Evolutionary conservation across 2,797 vertebrate species (phyloP), one percentile per base, ranked within the genome.

Genomic region (Phoeniculus purpureus): DNA sequence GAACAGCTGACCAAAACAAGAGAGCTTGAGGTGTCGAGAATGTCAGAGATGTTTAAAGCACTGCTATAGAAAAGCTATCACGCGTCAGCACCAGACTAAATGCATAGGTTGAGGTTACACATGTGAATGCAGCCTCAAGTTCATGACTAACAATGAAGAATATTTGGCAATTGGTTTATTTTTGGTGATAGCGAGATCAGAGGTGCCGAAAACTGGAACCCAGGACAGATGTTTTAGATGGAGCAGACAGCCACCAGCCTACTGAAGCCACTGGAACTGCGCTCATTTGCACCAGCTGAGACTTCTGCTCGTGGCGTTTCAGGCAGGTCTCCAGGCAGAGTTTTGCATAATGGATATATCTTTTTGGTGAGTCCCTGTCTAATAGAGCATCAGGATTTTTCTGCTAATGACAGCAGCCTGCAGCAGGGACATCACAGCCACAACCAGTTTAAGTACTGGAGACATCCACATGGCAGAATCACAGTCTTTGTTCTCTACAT

Each of bases 341-440:
- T 7, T 89, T 87, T 85, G 78, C 78, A 90, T 78, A 67, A 93
- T 80, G 76, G 87, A 40, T 88, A 10, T 77, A 25, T 73, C 82
- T 60, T 70, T 85, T 85, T 31, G 75, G 59, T 52, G 34, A 77
- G 62, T 71, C 74, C 72, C 65, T 50, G 58, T 81, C 74, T 93
- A 80, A 88, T 25, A 72, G 45, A 71, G 31, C 80, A 65, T 88
- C 83, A 82, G 61, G 48, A 6, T 59, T 85, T 81, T 48, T 66
- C 55, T 5, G 5, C 32, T 91, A 72, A 90, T 81, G 85, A 92
- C 82, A 91, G 64, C 58, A 88, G 68, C 85, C 87, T 91, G 58
- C 45, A 73, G 93, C 21, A 0, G 20, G n/a, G 32, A 70, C 58
- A 50, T 61, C 51, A 21, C 20, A 67, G 75, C 26, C 54, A 15